Conservation (phyloP, 2,797 vertebrate species). For the Lacerta agilis region DNA sequence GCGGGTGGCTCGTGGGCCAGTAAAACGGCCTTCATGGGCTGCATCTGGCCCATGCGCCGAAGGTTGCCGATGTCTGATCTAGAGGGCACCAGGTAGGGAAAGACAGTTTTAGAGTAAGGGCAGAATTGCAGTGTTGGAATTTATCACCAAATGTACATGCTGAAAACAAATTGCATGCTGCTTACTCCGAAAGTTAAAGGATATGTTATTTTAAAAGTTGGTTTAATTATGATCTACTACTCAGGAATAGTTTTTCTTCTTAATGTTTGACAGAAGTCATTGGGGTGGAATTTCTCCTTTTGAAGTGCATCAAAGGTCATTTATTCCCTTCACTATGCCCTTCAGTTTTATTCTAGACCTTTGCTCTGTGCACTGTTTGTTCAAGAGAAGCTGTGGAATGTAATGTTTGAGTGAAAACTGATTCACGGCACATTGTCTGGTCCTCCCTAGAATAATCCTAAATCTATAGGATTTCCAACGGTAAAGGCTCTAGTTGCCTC, state of each 20-base stretch:
- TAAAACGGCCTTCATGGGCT: no score
- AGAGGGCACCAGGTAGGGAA: no score
- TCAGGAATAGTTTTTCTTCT: background rate
- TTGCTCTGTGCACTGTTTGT: conserved; percentile 69
- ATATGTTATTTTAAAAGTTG: no score
- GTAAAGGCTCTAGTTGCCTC: rapidly evolving
- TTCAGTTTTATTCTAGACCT: conserved; percentile 68
- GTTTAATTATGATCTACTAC: background rate
- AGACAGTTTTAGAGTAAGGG: no score
- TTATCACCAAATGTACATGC: rapidly evolving
- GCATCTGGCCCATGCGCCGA: no score
- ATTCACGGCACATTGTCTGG: conserved; percentile 49
- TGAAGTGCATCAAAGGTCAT: background rate
- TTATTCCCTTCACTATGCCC: conserved; percentile 51
- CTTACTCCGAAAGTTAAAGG: background rate
- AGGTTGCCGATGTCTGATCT: no score
- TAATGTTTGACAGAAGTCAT: background rate
- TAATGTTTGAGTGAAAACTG: conserved; percentile 26
- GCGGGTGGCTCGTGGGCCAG: no score
- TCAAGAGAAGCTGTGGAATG: conserved; percentile 54
- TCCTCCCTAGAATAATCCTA: background rate
- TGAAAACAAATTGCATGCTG: background rate
- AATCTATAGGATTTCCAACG: background rate
- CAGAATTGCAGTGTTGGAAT: no score
- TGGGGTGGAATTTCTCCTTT: conserved; percentile 30